Evolutionary conservation across 53 echinoderm and acorn worm species (phyloP), one percentile per base, ranked within the genome.

Genomic region (Hippasteria phrygiana): DNA sequence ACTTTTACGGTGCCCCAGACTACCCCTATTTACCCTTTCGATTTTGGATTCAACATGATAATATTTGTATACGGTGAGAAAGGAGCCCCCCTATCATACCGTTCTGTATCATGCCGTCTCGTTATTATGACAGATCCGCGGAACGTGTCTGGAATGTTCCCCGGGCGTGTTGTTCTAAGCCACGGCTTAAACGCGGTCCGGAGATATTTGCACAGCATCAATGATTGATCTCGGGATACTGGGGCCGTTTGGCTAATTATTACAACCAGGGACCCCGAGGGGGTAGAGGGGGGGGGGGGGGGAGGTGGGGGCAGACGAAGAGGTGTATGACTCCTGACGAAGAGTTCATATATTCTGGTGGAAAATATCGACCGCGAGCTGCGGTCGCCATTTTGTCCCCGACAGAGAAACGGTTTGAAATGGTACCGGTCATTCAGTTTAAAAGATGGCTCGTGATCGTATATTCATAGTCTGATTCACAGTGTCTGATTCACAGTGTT

Each of bases 221-320:
- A 66, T 64, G 64, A 45, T 43, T 41, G 64, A 82, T 43, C 32
- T 45, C 11, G 11, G 64, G 34, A 66, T n/a, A 29, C 43, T 27
- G 31, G 65, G 73, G 5, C 26, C 66, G 27, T 62, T 82, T 41
- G 82, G 82, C 82, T 82, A 82, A 82, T 82, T 82, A 82, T 73
- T 40, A 42, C 73, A 29, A 41, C 11, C 14, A 1, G 26, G 37
- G 34, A 13, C 36, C 69, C 37, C 69, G 69, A 35, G 69, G 34
- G 33, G 26, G 48, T n/a, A n/a, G n/a, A 59, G 59, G 8, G 26
- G n/a, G 26, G 26, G 59, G 26, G 8, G 26, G 59, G 59, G 24
- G 59, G 26, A 24, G 3, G 24, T 22, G 59, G 18, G 2, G 59
- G 51, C n/a, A n/a, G 26, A 3, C 3, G 59, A 59, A 59, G 59